A percentile compares a stretch with the other conserved stretches of the same genome.
phyloP scores from a whole-genome alignment of 64 coral and sea anemone genomes.

The Orbicella faveolata region DNA sequence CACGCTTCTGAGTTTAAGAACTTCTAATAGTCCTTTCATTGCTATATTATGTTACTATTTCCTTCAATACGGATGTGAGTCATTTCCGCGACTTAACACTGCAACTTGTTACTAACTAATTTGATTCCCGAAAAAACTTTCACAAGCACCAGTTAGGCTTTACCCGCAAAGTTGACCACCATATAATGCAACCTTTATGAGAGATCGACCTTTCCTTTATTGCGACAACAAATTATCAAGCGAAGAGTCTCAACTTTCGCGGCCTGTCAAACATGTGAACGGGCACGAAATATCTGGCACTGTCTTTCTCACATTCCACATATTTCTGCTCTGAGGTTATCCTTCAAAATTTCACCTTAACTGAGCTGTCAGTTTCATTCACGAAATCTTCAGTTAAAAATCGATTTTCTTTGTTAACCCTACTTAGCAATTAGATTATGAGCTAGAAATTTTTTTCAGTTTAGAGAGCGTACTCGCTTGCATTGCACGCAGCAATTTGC shows the following conservation, averaged over 20 bases:
- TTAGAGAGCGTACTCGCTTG: no score
- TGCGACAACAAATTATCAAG: neutral
- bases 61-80: slow-evolving; percentile 8
- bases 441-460: no score
- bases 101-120: neutral
- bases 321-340: neutral
- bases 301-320: neutral
- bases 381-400: neutral
- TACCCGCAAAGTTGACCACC: slow-evolving; percentile 23
- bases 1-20: neutral
- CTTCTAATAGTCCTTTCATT: neutral
- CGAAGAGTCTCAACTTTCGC: neutral
- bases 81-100: slow-evolving; percentile 25
- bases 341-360: neutral
- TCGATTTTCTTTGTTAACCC: neutral
- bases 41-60: neutral
- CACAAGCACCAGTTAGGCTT: neutral
- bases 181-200: neutral
- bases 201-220: neutral
- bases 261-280: neutral
- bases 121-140: neutral
- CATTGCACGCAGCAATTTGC: neutral
- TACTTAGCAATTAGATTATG: neutral
- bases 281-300: neutral
- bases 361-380: neutral